A percentile compares a stretch with the other conserved stretches of the same genome.
phyloP scores from a whole-genome alignment of 2,797 vertebrate species.

The Trachurus trachurus region DNA sequence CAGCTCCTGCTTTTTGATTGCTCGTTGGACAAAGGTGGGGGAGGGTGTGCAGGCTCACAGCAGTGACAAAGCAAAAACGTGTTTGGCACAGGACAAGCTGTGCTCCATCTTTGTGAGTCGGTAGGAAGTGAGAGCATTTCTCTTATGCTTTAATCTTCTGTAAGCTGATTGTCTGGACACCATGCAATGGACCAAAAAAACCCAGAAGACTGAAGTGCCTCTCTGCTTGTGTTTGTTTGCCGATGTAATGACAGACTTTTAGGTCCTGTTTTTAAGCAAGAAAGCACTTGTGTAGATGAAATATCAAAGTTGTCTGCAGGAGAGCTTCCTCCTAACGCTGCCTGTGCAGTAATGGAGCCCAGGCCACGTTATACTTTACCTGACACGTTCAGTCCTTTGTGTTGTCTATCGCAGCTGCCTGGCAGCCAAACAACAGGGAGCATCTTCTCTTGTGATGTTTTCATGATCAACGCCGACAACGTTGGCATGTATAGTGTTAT shows the following conservation, averaged over 20 bases:
- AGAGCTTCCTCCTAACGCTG: neutral
- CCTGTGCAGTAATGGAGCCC: constrained; percentile 5
- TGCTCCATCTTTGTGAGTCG: constrained; percentile 70
- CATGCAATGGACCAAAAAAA: constrained; percentile 21
- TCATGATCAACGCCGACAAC: constrained; percentile 2
- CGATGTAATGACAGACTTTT: constrained; percentile 21
- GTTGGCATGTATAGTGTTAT: neutral
- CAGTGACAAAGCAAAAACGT: constrained; percentile 85
- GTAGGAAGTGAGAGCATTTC: constrained; percentile 51
- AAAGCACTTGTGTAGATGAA: constrained; percentile 10
- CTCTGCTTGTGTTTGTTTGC: constrained; percentile 18
- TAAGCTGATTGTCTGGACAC: constrained; percentile 62
- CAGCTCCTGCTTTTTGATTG: constrained; percentile 55
- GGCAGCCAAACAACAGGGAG: constrained; percentile 4
- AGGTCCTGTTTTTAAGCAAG: neutral
- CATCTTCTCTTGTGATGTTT: constrained; percentile 13
- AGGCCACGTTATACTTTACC: neutral
- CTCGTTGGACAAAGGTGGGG: constrained; percentile 61
- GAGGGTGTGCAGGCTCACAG: constrained; percentile 66
- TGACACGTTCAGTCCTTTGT: constrained; percentile 10
- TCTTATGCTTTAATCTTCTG: constrained; percentile 57
- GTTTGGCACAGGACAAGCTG: constrained; percentile 74
- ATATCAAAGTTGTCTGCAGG: constrained; percentile 30
- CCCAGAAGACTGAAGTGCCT: constrained; percentile 15
- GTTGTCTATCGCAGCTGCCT: constrained; percentile 7